Percentiles rank a stretch among this genome's conserved stretches.
phyloP scores from a whole-genome alignment of 2,113 vertebrate genomes.

The Pseudopodoces humilis region DNA sequence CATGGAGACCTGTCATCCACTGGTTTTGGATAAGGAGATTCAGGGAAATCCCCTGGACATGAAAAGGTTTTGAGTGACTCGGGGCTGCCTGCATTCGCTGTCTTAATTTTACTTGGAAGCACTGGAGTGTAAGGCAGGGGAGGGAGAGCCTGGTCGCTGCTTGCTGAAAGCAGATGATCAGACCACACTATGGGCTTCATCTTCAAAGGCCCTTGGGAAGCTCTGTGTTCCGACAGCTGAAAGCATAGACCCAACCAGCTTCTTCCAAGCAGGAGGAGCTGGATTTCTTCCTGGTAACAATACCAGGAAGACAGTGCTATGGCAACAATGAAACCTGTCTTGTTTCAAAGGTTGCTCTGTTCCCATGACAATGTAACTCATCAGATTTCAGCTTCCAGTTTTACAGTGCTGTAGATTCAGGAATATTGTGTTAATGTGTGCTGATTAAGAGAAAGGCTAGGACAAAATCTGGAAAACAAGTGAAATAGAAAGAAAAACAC shows the following conservation, averaged over 20 bases:
- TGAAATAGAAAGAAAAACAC: not conserved
- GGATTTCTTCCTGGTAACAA: not conserved
- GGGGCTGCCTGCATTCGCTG: not conserved
- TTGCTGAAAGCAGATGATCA: not conserved
- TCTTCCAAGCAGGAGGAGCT: not conserved
- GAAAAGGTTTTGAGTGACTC: slow-evolving; percentile 63
- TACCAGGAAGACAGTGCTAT: not conserved
- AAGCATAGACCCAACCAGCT: not conserved
- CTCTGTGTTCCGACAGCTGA: not conserved
- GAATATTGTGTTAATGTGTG: not conserved
- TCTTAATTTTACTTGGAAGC: not conserved
- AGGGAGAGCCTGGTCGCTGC: not conserved
- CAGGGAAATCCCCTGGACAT: slow-evolving; percentile 70
- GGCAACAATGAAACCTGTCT: not conserved
- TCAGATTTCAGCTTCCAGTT: not conserved
- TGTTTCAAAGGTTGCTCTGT: not conserved
- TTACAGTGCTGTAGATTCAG: not conserved
- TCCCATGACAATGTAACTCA: not conserved
- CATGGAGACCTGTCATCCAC: slow-evolving; percentile 69
- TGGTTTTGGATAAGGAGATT: slow-evolving; percentile 59
- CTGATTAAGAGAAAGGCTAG: not conserved
- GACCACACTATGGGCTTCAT: not conserved
- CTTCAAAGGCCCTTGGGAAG: not conserved
- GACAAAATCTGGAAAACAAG: not conserved
- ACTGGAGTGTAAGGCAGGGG: not conserved